Evolutionary conservation across 2,797 vertebrate genomes (phyloP).

Genomic region (Myripristis murdjan): DNA sequence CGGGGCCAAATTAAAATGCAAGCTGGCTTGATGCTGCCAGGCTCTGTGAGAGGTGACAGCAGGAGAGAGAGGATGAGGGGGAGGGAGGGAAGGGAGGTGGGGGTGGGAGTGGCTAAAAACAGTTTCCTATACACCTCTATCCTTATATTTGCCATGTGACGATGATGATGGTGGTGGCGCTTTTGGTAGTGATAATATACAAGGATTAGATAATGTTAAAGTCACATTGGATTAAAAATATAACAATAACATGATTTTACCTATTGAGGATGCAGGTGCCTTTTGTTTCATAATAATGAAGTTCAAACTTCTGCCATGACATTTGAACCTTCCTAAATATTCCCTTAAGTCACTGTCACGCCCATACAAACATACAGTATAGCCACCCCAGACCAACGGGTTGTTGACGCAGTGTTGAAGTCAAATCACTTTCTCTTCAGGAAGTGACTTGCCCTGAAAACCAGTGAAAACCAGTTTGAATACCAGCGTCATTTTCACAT

Average conservation of each 20-base stretch:
- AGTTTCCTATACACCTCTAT: slow-evolving; percentile 34
- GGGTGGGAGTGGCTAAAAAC: slow-evolving; percentile 33
- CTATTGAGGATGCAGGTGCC: neutral
- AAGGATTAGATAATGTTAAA: too few relatives aligned
- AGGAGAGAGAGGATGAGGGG: slow-evolving; percentile 61
- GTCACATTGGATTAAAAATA: too few relatives aligned
- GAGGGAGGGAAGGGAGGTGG: slow-evolving; percentile 26
- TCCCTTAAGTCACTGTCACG: neutral
- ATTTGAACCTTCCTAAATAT: neutral
- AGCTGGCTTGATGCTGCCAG: slow-evolving; percentile 91
- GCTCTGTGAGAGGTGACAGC: slow-evolving; percentile 91
- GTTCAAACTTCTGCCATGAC: neutral
- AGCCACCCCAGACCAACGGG: neutral
- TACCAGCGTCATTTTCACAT: slow-evolving; percentile 5
- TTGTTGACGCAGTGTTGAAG: neutral
- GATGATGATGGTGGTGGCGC: slow-evolving; percentile 6
- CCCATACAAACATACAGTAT: neutral
- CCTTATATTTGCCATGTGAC: slow-evolving; percentile 6
- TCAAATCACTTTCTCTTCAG: neutral
- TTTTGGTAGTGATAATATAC: neutral
- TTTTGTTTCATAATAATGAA: neutral
- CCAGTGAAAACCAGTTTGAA: neutral
- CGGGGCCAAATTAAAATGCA: slow-evolving; percentile 98
- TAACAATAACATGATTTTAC: neutral
- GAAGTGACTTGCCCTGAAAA: too few relatives aligned